Base-by-base conservation (phyloP, 2,797 vertebrate genomes). In the Lophura swinhoii region DNA sequence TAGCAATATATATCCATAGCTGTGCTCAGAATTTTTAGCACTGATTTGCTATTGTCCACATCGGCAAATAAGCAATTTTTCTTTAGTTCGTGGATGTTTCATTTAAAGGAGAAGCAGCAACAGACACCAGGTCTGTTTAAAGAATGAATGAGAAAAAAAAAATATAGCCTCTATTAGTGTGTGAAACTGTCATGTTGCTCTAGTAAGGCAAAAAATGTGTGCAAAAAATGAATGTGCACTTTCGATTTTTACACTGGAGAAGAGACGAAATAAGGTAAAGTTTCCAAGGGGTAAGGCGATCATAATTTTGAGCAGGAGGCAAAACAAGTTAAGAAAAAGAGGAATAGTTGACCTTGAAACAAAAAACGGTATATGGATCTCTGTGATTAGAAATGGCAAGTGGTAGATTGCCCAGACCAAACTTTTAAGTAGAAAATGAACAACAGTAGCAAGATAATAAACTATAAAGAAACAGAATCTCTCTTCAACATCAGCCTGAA, bases 1-100 rank as follows among this genome's bases (percentile, higher is more conserved):
- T 37, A 92, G 33, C 41, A 89, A 93, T 83, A 77, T 73, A 49
- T 79, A 91, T 71, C 88, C 84, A 85, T 64, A 90, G 18, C 39
- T 70, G 14, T 46, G 53, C 28, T 87, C 62, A 76, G 84, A 82
- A 87, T 24, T 92, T 31, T 44, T 94, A 55, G 22, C n/a, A 84
- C 46, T 85, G 53, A 29, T 31, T 44, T 68, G 44, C 64, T 85
- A 69, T 62, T 14, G 39, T 68, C 53, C 14, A 0, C 58, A 49
- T 8, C 53, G 41, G 49, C 24, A 93, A 84, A 74, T 74, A 85
- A 91, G 10, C 12, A 21, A 16, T 22, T 79, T 64, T 88, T 15
- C 37, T 86, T 37, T 76, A 33, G 28, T 39, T 73, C 11, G 20
- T 87, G 60, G 68, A 74, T 91, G 87, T 88, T 63, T 68, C 33